Percentiles rank a stretch among this genome's conserved stretches.
Evolutionary conservation across 2,888 invertebrate species (phyloP).

Genomic region (Pandemis corylana): DNA sequence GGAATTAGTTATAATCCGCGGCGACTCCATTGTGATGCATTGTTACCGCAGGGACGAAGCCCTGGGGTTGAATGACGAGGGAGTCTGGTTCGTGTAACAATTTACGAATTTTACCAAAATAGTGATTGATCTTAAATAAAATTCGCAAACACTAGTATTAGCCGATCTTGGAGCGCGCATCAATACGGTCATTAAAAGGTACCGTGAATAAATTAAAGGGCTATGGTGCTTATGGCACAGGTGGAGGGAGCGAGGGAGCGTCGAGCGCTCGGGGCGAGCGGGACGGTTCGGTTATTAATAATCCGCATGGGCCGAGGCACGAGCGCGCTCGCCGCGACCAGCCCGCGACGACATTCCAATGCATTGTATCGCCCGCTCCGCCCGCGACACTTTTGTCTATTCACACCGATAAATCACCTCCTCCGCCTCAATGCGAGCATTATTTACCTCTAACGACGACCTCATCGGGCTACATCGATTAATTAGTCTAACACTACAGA

Average conservation of each 20-base stretch:
- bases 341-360: conserved; percentile 81
- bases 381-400: conserved; percentile 84
- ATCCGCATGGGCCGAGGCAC: conserved; percentile 81
- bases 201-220: conserved; percentile 67
- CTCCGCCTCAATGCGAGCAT: conserved; percentile 74
- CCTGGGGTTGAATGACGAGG: conserved; percentile 62
- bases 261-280: conserved; percentile 67
- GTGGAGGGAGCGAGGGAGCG: conserved; percentile 68
- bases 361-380: conserved; percentile 80
- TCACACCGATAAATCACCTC: conserved; percentile 82
- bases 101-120: conserved; percentile 61
- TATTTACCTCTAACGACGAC: conserved; percentile 80
- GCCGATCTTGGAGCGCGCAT: conserved; percentile 48
- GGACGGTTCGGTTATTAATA: conserved; percentile 73
- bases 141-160: conserved; percentile 53
- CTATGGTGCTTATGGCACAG: conserved; percentile 66
- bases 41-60: conserved; percentile 62
- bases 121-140: conserved; percentile 62
- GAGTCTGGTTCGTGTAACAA: conserved; percentile 63
- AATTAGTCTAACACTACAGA: conserved; percentile 83
- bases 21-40: conserved; percentile 76
- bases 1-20: conserved; percentile 83
- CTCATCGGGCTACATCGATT: conserved; percentile 79
- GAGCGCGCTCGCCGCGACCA: conserved; percentile 66
- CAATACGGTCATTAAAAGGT: conserved; percentile 66